Base-by-base conservation (phyloP, 2,113 vertebrate genomes). In the Tragulus kanchil region DNA sequence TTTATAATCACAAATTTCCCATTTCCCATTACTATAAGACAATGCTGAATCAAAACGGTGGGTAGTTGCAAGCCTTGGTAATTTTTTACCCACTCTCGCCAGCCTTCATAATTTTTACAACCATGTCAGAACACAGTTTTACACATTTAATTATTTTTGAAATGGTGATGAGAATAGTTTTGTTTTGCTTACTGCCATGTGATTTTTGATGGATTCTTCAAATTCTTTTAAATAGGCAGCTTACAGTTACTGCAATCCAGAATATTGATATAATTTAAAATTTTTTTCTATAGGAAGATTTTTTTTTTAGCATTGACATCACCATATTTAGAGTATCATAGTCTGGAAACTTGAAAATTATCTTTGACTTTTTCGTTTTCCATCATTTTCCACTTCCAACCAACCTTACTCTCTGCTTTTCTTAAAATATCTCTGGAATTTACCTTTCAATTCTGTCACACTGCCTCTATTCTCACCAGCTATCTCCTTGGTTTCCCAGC, bases 381-480 rank as follows among this genome's bases (percentile, higher is more conserved):
- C 8, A 28, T 31, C 48, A 4, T 93, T 92, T 93, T 77, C 23
- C 52, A 42, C 67, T 59, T 82, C n/a, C 12, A 73, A 15, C 45
- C 62, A 88, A 56, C 36, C 52, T 26, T 52, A 61, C 61, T 15
- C 67, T 64, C 42, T 61, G 58, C 50, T 75, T 95, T 50, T 88
- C 36, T 89, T 93, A 77, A 88, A 89, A 11, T 31, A 75, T 65
- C 17, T 89, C 36, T 77, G 59, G 50, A 84, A 67, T 89, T 77
- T 65, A 31, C 36, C 82, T 79, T 85, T 67, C 79, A 45, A 54
- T 69, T 95, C 61, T 81, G 3, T 81, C 54, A 31, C 11, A 45
- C 45, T 91, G 31, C 54, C 31, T 85, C 9, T 79, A 9, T 95
- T 79, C 14, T 62, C 23, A 31, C 89, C 36, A 89, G 59, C 64